Evolutionary conservation across 2,888 invertebrate genomes (phyloP).

Genomic region (Agrotis clavis): DNA sequence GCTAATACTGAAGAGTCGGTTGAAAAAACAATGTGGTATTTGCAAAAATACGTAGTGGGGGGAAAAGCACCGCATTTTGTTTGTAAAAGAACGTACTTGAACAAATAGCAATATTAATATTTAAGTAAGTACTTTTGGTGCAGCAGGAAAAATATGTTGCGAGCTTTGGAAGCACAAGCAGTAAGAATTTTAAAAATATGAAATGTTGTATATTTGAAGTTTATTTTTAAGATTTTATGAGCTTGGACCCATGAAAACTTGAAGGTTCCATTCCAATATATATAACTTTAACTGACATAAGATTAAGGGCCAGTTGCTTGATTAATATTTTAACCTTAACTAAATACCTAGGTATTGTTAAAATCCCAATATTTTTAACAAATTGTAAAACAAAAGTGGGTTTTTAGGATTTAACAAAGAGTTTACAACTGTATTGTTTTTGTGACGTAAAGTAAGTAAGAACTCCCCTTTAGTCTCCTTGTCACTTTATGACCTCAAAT

Average conservation of each 20-base stretch:
- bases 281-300: no score
- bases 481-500: neutral
- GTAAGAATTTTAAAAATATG: neutral
- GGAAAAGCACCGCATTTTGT: slow-evolving; percentile 22
- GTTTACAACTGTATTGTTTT: no score
- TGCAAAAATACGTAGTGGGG: slow-evolving; percentile 39
- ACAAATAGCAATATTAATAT: slow-evolving; percentile 28
- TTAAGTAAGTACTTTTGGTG: slow-evolving; percentile 14
- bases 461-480: neutral
- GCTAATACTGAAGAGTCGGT: slow-evolving; percentile 47
- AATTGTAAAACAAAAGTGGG: no score
- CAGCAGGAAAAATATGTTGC: neutral
- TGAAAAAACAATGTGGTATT: slow-evolving; percentile 54
- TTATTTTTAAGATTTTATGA: neutral
- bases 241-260: neutral
- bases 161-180: neutral
- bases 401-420: no score
- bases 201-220: neutral
- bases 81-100: slow-evolving; percentile 29
- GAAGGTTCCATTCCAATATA: no score
- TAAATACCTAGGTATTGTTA: no score
- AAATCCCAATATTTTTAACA: no score
- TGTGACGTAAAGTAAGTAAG: no score
- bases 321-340: no score
- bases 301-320: no score